phyloP scores from a whole-genome alignment of 2,797 vertebrate species.

The Gobionotothen gibberifrons region DNA sequence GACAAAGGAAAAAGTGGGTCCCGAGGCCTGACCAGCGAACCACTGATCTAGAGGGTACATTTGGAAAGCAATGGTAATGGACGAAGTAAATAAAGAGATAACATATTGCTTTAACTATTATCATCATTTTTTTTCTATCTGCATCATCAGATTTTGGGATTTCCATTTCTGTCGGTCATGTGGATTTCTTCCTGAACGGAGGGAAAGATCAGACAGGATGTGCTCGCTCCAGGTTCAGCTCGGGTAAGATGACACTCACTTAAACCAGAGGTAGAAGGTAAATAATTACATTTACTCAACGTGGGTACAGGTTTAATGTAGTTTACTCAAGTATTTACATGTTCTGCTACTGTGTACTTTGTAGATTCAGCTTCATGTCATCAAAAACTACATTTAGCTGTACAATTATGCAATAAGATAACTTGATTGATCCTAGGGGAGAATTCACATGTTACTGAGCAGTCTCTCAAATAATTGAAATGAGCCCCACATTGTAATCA shows the following conservation, averaged over 20 bases:
- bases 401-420: too few species aligned
- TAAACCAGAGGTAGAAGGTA: background rate
- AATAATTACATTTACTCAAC: background rate
- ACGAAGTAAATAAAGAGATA: too few species aligned
- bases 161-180: slow-evolving; percentile 94
- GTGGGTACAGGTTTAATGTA: background rate
- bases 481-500: background rate
- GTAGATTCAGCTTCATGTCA: too few species aligned
- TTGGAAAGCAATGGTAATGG: too few species aligned
- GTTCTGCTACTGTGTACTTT: too few species aligned
- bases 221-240: slow-evolving; percentile 74
- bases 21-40: too few species aligned
- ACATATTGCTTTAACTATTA: too few species aligned
- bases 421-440: background rate
- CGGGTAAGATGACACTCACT: slow-evolving; percentile 71
- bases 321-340: too few species aligned
- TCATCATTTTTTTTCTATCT: background rate
- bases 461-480: background rate
- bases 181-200: slow-evolving; percentile 95
- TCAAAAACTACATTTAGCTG: too few species aligned
- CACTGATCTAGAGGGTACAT: too few species aligned
- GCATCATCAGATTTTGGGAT: slow-evolving; percentile 93
- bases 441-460: background rate
- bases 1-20: too few species aligned
- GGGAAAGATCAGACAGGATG: slow-evolving; percentile 96